Evolutionary conservation across 1,140 invertebrate genomes (phyloP).

Genomic region (Drosophila melanogaster): DNA sequence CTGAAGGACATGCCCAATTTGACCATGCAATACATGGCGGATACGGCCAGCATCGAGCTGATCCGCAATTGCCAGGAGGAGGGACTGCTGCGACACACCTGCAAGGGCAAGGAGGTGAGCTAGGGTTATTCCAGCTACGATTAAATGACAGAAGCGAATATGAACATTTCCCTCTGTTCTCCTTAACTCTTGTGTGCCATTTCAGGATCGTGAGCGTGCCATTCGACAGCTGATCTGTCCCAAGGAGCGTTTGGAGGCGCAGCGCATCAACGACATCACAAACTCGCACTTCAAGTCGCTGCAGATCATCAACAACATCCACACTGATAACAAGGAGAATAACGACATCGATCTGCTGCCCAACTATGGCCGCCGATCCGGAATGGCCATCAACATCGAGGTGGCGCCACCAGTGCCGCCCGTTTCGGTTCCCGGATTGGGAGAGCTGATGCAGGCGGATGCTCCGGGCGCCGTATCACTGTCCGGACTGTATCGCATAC

Average conservation of each 20-base stretch:
- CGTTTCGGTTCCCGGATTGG: slow-evolving; percentile 49
- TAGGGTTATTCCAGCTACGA: too few relatives aligned
- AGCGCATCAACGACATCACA: slow-evolving; percentile 79
- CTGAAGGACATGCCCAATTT: slow-evolving; percentile 89
- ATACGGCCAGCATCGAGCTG: slow-evolving; percentile 92
- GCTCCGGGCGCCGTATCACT: slow-evolving; percentile 37
- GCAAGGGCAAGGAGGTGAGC: slow-evolving; percentile 89
- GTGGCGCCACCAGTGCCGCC: slow-evolving; percentile 14
- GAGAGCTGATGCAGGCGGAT: slow-evolving; percentile 74
- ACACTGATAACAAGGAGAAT: slow-evolving; percentile 82
- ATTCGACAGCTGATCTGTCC: slow-evolving; percentile 76
- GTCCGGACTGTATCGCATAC: slow-evolving; percentile 47
- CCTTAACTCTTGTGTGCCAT: neutral
- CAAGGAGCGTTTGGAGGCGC: slow-evolving; percentile 76
- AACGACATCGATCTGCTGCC: slow-evolving; percentile 79
- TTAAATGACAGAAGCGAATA: too few relatives aligned
- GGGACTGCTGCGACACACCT: slow-evolving; percentile 90
- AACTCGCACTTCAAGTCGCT: slow-evolving; percentile 83
- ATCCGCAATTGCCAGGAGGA: slow-evolving; percentile 94
- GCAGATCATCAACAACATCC: slow-evolving; percentile 81
- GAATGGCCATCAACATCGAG: slow-evolving; percentile 44
- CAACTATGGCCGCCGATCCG: slow-evolving; percentile 36
- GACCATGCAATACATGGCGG: slow-evolving; percentile 89
- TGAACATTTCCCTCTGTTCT: neutral
- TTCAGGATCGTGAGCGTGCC: slow-evolving; percentile 73